Base-by-base conservation (phyloP, 2,888 invertebrate species). In the Hymenopus coronatus region DNA sequence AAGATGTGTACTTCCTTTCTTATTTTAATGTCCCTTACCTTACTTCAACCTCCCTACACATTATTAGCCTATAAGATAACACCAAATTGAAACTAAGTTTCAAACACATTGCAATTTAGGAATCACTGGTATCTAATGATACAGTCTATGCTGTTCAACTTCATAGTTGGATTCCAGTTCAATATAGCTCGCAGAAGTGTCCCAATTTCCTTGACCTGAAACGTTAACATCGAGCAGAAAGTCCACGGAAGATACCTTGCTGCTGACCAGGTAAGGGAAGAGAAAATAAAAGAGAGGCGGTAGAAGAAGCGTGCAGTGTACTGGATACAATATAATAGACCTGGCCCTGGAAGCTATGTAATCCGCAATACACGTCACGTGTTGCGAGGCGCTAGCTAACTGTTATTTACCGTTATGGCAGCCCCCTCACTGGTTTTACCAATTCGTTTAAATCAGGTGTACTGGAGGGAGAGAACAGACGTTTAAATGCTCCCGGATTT, bases 391-490 rank as follows among this genome's bases (percentile, higher is more conserved):
- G 83, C 27, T 81, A 8, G 83, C 89, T 89, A 89, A 89, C 89
- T 87, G 89, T 89, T 89, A 89, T 87, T 89, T 89, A 89, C 83
- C 87, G 89, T 83, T 83, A 87, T 87, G 87, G 85, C 83, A 89
- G 87, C 83, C 70, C 89, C 30, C 30, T 46, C 27, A 40, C 40
- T 28, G 54, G n/a, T 46, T 85, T 28, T 85, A 54, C 54, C 54
- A 85, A n/a, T 85, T 85, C 46, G 40, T 85, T 85, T 46, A 85
- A 27, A 27, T 27, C 46, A 46, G 46, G 54, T 70, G 54, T 70
- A 70, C 54, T 20, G 20, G 54, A 20, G 54, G 20, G 20, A 70
- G 25, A 8, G 54, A 70, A 70, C 54, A 70, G 54, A 70, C 54
- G 54, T 70, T 70, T 20, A 70, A 70, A 70, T 70, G 20, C 54